Conservation (phyloP, 2,888 invertebrate genomes). For the Hermaeophaga mercurialis region DNA sequence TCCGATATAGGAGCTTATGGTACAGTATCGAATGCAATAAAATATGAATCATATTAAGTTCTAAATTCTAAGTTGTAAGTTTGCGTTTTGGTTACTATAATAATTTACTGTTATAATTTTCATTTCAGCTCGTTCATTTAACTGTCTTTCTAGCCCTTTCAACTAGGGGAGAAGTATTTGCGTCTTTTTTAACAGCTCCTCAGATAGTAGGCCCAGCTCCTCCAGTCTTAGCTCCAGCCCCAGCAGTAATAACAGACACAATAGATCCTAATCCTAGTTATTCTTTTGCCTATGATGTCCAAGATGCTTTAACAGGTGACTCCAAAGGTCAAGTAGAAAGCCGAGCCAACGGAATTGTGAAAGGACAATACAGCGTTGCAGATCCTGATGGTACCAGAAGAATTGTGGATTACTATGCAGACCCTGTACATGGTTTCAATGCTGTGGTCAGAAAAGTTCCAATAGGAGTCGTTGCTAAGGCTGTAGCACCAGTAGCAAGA, state of each 20-base stretch:
- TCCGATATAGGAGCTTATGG: not conserved
- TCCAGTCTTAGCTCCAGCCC: slow-evolving; percentile 42
- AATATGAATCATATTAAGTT: too few relatives aligned
- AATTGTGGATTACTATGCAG: slow-evolving; percentile 64
- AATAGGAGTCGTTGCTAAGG: slow-evolving; percentile 44
- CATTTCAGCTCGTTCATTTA: not conserved
- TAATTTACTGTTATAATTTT: not conserved
- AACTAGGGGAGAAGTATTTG: slow-evolving; percentile 46
- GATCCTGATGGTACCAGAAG: slow-evolving; percentile 64
- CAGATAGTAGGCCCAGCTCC: slow-evolving; percentile 42
- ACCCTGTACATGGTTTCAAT: slow-evolving; percentile 65
- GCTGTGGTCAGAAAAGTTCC: slow-evolving; percentile 63
- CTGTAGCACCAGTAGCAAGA: slow-evolving; percentile 23
- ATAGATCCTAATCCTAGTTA: slow-evolving; percentile 64
- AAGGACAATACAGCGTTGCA: slow-evolving; percentile 61
- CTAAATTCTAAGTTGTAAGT: too few relatives aligned
- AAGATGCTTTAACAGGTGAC: slow-evolving; percentile 63
- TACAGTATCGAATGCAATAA: not conserved
- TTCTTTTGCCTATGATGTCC: slow-evolving; percentile 62
- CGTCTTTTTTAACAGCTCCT: slow-evolving; percentile 29
- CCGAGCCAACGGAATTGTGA: slow-evolving; percentile 62
- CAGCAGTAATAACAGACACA: slow-evolving; percentile 44
- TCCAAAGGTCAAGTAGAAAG: slow-evolving; percentile 62
- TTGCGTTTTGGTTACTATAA: too few relatives aligned
- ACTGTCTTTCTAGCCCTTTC: slow-evolving; percentile 49